Percentiles rank a stretch among this genome's conserved stretches.
Evolutionary conservation across 2,797 vertebrate species (phyloP).

Genomic region (Rachycentron canadum): DNA sequence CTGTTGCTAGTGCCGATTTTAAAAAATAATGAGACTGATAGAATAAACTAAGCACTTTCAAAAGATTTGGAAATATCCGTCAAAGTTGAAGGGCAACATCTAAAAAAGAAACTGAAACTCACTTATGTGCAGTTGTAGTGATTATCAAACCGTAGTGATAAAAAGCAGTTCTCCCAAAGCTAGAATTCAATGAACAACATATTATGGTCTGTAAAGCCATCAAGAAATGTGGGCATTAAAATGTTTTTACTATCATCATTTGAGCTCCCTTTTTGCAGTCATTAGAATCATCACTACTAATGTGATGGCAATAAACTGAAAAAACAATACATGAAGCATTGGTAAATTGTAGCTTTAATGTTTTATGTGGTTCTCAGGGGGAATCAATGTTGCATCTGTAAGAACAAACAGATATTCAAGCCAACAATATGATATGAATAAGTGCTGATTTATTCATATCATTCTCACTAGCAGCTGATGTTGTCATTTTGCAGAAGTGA

Average conservation of each 20-base stretch:
- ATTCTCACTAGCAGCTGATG: constrained; percentile 38
- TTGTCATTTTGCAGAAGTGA: constrained; percentile 43
- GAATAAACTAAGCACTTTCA: neutral
- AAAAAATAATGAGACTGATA: neutral
- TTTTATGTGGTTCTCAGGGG: constrained; percentile 48
- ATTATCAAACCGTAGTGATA: constrained; percentile 8
- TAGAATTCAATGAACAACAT: neutral
- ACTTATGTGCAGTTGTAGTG: neutral
- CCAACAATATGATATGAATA: constrained; percentile 44
- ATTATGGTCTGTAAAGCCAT: constrained; percentile 39
- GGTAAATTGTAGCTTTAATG: constrained; percentile 49
- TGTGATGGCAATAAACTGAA: constrained; percentile 45
- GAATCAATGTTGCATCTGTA: constrained; percentile 50
- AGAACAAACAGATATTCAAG: constrained; percentile 51
- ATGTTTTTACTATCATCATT: constrained; percentile 40
- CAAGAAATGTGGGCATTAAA: constrained; percentile 35
- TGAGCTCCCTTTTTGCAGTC: constrained; percentile 24
- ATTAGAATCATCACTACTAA: constrained; percentile 48
- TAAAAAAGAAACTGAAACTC: constrained; percentile 1
- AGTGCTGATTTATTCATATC: constrained; percentile 58
- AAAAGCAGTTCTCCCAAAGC: constrained; percentile 7
- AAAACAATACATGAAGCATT: constrained; percentile 33
- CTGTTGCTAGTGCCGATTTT: neutral
- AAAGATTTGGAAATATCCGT: neutral
- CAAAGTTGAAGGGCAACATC: neutral